A percentile compares a stretch with the other conserved stretches of the same genome.
phyloP scores from a whole-genome alignment of 2,797 vertebrate species.

The Pangasius sanitwongsei region DNA sequence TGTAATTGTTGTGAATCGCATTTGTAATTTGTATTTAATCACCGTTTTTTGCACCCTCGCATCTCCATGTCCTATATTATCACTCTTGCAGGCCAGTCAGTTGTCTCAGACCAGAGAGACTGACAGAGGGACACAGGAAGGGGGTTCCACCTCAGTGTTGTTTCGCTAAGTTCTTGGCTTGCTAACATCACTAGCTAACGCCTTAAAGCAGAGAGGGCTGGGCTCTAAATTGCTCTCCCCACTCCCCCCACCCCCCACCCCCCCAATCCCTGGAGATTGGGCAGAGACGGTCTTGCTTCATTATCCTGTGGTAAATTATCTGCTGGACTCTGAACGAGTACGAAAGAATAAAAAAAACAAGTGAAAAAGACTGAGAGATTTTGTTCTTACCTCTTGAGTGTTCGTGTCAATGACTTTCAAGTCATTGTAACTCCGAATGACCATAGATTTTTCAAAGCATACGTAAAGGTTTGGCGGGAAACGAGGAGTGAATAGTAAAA shows the following conservation, averaged over 20 bases:
- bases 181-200: slow-evolving; percentile 42
- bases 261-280: slow-evolving; percentile 55
- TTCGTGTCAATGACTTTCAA: neutral
- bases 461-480: neutral
- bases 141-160: slow-evolving; percentile 33
- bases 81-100: too few species aligned
- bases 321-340: slow-evolving; percentile 41
- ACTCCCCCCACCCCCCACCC: neutral
- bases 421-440: neutral
- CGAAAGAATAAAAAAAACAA: slow-evolving; percentile 1
- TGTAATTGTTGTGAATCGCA: neutral
- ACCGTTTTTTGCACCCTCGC: neutral
- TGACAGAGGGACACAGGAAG: slow-evolving; percentile 23
- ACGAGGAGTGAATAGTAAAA: neutral
- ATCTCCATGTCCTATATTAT: neutral
- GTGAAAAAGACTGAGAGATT: neutral
- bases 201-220: slow-evolving; percentile 48
- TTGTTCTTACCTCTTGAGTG: neutral
- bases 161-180: slow-evolving; percentile 40
- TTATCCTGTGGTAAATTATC: slow-evolving; percentile 51
- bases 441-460: neutral
- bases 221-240: slow-evolving; percentile 24
- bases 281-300: slow-evolving; percentile 52
- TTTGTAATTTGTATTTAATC: neutral
- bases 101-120: slow-evolving; percentile 8